phyloP scores from a whole-genome alignment of 2,888 invertebrate genomes.

The Altica lythri region DNA sequence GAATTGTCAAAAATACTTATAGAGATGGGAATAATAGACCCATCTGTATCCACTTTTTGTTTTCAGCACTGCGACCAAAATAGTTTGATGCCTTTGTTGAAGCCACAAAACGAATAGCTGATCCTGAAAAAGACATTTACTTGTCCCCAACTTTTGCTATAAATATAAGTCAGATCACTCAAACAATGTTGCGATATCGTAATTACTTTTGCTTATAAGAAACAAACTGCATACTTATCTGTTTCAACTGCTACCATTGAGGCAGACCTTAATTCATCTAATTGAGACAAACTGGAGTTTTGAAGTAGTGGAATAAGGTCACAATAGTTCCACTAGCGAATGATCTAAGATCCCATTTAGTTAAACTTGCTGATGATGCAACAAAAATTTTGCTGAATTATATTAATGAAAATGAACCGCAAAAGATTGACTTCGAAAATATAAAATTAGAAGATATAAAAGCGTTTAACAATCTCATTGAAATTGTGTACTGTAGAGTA shows the following conservation, averaged over 20 bases:
- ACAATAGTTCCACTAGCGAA: conserved; percentile 19
- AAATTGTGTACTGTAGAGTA: conserved; percentile 5
- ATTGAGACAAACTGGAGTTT: conserved; percentile 31
- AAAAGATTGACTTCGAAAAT: no score
- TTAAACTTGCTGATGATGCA: not conserved
- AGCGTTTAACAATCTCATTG: conserved; percentile 2
- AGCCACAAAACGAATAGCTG: conserved; percentile 24
- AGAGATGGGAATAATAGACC: conserved; percentile 24
- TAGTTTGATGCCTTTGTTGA: conserved; percentile 25
- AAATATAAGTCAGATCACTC: conserved; percentile 20
- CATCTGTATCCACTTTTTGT: conserved; percentile 20
- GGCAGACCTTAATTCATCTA: conserved; percentile 28
- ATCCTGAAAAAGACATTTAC: conserved; percentile 16
- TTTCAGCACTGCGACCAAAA: conserved; percentile 25
- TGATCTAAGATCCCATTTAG: conserved; percentile 8
- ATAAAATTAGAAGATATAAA: no score
- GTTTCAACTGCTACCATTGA: conserved; percentile 26
- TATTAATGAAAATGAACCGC: no score
- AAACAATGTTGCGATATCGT: conserved; percentile 18
- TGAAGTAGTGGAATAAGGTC: conserved; percentile 32
- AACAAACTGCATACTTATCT: not conserved
- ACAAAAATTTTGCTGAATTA: not conserved
- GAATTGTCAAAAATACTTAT: conserved; percentile 21
- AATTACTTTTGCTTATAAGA: not conserved
- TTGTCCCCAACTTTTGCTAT: conserved; percentile 24